phyloP scores from a whole-genome alignment of 1,140 invertebrate species.

The Phymastichus coffea region DNA sequence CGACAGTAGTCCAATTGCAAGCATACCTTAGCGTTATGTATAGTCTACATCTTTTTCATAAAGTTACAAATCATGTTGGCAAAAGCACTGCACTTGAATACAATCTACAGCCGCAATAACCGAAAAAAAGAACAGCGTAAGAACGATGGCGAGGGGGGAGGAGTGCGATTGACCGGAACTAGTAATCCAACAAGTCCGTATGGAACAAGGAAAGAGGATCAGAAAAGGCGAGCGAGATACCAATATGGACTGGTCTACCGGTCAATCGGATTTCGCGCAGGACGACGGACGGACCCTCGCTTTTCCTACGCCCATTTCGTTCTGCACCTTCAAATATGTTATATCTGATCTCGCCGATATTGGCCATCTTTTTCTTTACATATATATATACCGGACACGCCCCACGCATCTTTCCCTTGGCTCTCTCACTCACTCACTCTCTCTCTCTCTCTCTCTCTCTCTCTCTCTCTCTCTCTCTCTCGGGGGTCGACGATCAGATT shows the following conservation, averaged over 20 bases:
- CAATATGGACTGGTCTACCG: slow-evolving; percentile 48
- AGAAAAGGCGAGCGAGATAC: slow-evolving; percentile 12
- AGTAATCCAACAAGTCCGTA: slow-evolving; percentile 8
- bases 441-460: no score
- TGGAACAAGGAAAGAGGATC: slow-evolving; percentile 17
- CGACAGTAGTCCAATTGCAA: neutral
- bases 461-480: no score
- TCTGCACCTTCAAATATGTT: slow-evolving; percentile 50
- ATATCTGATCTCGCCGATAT: slow-evolving; percentile 13
- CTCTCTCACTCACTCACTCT: no score
- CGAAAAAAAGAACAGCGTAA: no score
- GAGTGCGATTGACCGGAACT: slow-evolving; percentile 23
- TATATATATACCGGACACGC: neutral
- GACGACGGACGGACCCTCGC: slow-evolving; percentile 42
- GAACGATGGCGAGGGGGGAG: no score
- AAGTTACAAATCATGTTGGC: no score
- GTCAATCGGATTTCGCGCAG: slow-evolving; percentile 53
- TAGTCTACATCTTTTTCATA: neutral
- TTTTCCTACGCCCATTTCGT: neutral
- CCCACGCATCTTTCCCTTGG: neutral
- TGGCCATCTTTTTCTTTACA: slow-evolving; percentile 9
- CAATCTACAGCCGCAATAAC: no score
- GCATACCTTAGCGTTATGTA: neutral
- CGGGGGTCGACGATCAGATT: no score
- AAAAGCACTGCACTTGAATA: no score